Conservation (phyloP, 2,888 invertebrate genomes). For the Tachina fera region DNA sequence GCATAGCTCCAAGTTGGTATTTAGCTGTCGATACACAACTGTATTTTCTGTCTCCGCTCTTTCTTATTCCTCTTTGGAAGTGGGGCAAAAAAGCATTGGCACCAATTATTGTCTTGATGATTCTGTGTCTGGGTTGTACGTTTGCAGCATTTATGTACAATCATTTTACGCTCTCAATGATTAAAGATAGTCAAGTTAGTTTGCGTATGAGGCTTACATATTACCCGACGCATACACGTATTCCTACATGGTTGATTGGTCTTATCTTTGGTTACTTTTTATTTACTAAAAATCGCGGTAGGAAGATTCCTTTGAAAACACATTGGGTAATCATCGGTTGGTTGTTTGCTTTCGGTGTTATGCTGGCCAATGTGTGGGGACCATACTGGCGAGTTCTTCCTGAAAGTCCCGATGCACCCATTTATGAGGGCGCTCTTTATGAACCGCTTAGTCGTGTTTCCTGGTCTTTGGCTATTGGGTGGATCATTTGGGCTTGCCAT, state of each 20-base stretch:
- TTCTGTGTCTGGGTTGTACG: conserved; percentile 80
- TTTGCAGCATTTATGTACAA: conserved; percentile 79
- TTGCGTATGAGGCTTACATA: conserved; percentile 80
- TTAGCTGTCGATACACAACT: conserved; percentile 85
- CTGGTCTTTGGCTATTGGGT: conserved; percentile 80
- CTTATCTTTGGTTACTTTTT: conserved; percentile 82
- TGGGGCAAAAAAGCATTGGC: conserved; percentile 81
- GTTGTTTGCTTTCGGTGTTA: conserved; percentile 78
- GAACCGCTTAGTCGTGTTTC: conserved; percentile 80
- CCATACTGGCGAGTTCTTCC: conserved; percentile 80
- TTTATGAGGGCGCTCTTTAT: conserved; percentile 81
- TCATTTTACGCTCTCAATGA: conserved; percentile 80
- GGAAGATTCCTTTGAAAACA: conserved; percentile 78
- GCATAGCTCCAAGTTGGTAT: conserved; percentile 85
- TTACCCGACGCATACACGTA: conserved; percentile 82
- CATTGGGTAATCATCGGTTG: conserved; percentile 79
- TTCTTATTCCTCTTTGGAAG: conserved; percentile 84
- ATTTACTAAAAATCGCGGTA: conserved; percentile 79
- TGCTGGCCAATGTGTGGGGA: conserved; percentile 80
- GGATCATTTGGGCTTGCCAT: conserved; percentile 82
- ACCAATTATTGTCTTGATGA: conserved; percentile 77
- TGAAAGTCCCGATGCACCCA: conserved; percentile 73
- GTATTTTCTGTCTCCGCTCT: conserved; percentile 84
- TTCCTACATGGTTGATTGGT: conserved; percentile 82
- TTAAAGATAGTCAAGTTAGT: conserved; percentile 79